Percentiles rank a stretch among this genome's conserved stretches.
Conservation (phyloP, 2,113 vertebrate genomes). For the Tetraodon nigroviridis region DNA sequence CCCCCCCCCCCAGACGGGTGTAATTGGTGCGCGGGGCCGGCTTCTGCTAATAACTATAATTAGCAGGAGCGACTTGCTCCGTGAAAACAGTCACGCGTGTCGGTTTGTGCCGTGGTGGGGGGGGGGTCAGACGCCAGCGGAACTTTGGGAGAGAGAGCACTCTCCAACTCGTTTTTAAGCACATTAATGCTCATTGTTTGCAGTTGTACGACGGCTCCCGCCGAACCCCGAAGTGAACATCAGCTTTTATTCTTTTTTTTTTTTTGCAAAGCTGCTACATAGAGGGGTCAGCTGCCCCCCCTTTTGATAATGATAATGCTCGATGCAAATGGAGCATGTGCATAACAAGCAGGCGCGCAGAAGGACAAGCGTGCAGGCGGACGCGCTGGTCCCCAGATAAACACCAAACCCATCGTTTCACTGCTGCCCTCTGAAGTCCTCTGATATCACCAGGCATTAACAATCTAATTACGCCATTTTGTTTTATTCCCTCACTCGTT, state of each 20-base stretch:
- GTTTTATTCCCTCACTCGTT: neutral
- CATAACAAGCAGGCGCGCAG: slow-evolving; percentile 7
- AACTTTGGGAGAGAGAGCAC: slow-evolving; percentile 58
- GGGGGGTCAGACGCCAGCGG: slow-evolving; percentile 62
- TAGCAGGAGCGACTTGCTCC: slow-evolving; percentile 75
- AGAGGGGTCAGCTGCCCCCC: slow-evolving; percentile 50
- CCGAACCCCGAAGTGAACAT: slow-evolving; percentile 58
- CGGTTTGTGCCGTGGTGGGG: slow-evolving; percentile 65
- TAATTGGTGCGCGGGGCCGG: slow-evolving; percentile 71
- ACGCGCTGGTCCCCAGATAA: neutral
- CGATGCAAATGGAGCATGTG: slow-evolving; percentile 9
- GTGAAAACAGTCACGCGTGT: slow-evolving; percentile 70
- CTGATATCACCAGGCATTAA: slow-evolving; percentile 66
- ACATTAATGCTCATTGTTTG: slow-evolving; percentile 69
- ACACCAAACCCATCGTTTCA: slow-evolving; percentile 36
- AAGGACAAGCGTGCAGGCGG: slow-evolving; percentile 25
- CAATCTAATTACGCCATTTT: slow-evolving; percentile 63
- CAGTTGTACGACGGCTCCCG: slow-evolving; percentile 19
- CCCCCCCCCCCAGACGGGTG: slow-evolving; percentile 56
- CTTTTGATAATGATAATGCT: slow-evolving; percentile 64
- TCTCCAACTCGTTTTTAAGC: slow-evolving; percentile 55
- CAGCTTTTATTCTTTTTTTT: slow-evolving; percentile 38
- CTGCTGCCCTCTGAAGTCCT: slow-evolving; percentile 65
- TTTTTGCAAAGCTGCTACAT: slow-evolving; percentile 24
- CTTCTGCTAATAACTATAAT: slow-evolving; percentile 76